Evolutionary conservation across 2,888 invertebrate species (phyloP).

Genomic region (Empis livida): DNA sequence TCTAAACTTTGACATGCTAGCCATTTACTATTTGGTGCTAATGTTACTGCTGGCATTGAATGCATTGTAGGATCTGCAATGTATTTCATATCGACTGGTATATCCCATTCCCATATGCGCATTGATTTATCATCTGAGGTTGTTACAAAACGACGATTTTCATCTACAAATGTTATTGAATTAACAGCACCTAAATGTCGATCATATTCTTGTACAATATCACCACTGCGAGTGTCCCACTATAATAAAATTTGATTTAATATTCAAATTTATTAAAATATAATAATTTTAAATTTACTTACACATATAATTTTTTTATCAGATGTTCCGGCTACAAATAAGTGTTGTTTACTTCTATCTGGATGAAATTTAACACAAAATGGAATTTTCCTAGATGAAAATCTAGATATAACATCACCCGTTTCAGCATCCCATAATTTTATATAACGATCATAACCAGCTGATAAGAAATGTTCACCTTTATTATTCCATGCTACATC

Average conservation of each 20-base stretch:
- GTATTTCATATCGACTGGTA: constrained; percentile 98
- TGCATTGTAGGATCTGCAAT: constrained; percentile 99
- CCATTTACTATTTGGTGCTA: constrained; percentile 97
- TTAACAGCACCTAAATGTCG: constrained; percentile 97
- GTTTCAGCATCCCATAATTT: constrained; percentile 99
- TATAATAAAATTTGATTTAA: constrained; percentile 11
- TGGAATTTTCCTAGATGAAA: constrained; percentile 92
- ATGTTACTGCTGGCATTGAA: constrained; percentile 92
- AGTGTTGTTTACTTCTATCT: constrained; percentile 89
- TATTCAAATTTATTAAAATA: neutral
- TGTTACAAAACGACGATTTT: constrained; percentile 93
- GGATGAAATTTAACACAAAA: constrained; percentile 98
- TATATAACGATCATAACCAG: constrained; percentile 93
- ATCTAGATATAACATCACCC: constrained; percentile 71
- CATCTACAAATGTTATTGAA: constrained; percentile 97
- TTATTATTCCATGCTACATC: constrained; percentile 93
- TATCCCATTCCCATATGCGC: constrained; percentile 99
- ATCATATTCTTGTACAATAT: constrained; percentile 96
- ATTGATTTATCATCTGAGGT: constrained; percentile 99
- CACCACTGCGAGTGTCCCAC: constrained; percentile 94
- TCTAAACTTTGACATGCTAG: constrained; percentile 98
- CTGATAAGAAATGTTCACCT: constrained; percentile 87
- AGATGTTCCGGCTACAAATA: constrained; percentile 96
- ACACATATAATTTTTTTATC: constrained; percentile 99
- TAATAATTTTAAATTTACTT: constrained; percentile 35